A percentile compares a stretch with the other conserved stretches of the same genome.
Conservation (phyloP, 2,113 vertebrate species). For the Tenrec ecaudatus region DNA sequence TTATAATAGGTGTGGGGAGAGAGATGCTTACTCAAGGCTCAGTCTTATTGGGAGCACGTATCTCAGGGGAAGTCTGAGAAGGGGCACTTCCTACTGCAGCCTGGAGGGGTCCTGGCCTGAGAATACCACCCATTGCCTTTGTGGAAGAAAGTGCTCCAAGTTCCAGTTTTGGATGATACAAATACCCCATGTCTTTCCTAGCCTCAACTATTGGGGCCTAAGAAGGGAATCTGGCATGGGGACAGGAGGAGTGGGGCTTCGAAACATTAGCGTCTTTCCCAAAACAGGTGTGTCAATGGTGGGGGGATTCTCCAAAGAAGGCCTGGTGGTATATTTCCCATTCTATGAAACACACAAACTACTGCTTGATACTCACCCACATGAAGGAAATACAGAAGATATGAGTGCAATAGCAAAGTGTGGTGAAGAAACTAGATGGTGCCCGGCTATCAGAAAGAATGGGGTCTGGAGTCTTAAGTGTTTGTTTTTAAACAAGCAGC, state of each 20-base stretch:
- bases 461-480: too few relatives aligned
- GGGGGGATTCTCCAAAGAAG: not conserved
- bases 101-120: too few relatives aligned
- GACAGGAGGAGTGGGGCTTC: not conserved
- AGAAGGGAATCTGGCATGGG: not conserved
- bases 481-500: too few relatives aligned
- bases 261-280: too few relatives aligned
- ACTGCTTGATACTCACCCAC: too few relatives aligned
- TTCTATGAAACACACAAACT: too few relatives aligned
- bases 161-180: not conserved
- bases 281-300: not conserved
- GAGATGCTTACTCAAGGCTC: not conserved
- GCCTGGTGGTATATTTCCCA: not conserved
- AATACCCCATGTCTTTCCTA: not conserved
- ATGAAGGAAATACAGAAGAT: too few relatives aligned
- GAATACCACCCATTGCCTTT: not conserved
- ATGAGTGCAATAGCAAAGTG: too few relatives aligned
- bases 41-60: not conserved
- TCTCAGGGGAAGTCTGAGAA: not conserved
- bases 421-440: too few relatives aligned
- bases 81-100: not conserved
- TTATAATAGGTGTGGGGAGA: not conserved
- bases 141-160: not conserved
- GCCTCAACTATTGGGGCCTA: not conserved
- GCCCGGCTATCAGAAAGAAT: too few relatives aligned